These are phyloP conservation scores for Schizopygopsis malacanthus DNA, from an alignment of 2,797 vertebrate species.

Conservation along the genomic window DNA sequence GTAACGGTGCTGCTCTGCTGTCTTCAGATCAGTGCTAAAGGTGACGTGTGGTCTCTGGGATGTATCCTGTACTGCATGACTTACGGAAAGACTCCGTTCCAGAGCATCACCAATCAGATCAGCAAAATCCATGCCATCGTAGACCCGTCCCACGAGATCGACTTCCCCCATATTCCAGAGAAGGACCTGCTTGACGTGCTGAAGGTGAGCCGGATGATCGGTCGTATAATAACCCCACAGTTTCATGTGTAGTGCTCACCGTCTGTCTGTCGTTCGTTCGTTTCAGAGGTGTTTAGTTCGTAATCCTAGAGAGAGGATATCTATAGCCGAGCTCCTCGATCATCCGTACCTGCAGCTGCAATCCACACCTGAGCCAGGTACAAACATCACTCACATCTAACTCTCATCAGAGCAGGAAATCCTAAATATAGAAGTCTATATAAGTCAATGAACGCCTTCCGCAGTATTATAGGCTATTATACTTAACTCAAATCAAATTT, in stretches of 20 bases:
- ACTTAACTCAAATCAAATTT: too few species aligned
- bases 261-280: neutral
- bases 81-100: slow-evolving; percentile 95
- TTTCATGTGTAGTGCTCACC: neutral
- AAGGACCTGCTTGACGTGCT: slow-evolving; percentile 93
- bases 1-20: neutral
- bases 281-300: slow-evolving; percentile 88
- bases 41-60: slow-evolving; percentile 96
- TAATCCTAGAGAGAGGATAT: slow-evolving; percentile 91
- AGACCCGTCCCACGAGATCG: slow-evolving; percentile 87
- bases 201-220: slow-evolving; percentile 77
- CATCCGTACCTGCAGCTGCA: slow-evolving; percentile 93
- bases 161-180: slow-evolving; percentile 91
- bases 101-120: slow-evolving; percentile 93
- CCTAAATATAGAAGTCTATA: too few species aligned
- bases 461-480: too few species aligned
- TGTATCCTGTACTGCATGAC: slow-evolving; percentile 98
- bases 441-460: too few species aligned
- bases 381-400: too few species aligned
- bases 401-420: too few species aligned
- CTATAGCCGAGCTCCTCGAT: slow-evolving; percentile 86
- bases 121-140: slow-evolving; percentile 94
- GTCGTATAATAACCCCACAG: neutral
- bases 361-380: slow-evolving; percentile 80
- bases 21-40: slow-evolving; percentile 92